Evolutionary conservation across 2,797 vertebrate genomes (phyloP).

Genomic region (Rhinogobio ventralis): DNA sequence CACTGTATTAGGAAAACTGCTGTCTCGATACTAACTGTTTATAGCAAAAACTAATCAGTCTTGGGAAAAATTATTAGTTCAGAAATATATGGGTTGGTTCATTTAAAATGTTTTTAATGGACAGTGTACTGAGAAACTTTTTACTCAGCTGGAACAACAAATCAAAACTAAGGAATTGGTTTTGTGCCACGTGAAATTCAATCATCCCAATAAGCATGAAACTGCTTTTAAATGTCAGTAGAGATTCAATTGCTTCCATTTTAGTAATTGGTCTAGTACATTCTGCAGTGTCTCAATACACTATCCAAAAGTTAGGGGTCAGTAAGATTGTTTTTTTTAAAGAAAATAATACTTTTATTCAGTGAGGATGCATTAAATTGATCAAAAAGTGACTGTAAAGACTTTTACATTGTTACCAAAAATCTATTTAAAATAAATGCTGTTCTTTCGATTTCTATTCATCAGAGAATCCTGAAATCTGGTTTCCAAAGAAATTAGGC

Average conservation of each 20-base stretch:
- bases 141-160: conserved; percentile 23
- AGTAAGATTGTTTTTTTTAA: neutral
- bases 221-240: conserved; percentile 45
- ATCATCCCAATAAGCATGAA: conserved; percentile 26
- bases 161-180: conserved; percentile 28
- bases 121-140: conserved; percentile 25
- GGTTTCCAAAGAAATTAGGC: too few species aligned
- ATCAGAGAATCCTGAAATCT: neutral
- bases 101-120: conserved; percentile 33
- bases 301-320: neutral
- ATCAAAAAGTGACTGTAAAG: neutral
- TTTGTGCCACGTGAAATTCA: conserved; percentile 31
- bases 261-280: conserved; percentile 34
- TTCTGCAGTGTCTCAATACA: conserved; percentile 7
- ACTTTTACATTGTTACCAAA: too few species aligned
- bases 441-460: neutral
- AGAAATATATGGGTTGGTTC: conserved; percentile 48
- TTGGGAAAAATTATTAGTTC: conserved; percentile 36
- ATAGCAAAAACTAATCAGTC: conserved; percentile 36
- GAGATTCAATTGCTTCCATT: conserved; percentile 38
- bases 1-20: neutral
- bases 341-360: neutral
- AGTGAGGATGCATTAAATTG: neutral
- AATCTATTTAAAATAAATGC: neutral
- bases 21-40: conserved; percentile 18